phyloP scores from a whole-genome alignment of 2,113 vertebrate species.

The Bubalus kerabau region DNA sequence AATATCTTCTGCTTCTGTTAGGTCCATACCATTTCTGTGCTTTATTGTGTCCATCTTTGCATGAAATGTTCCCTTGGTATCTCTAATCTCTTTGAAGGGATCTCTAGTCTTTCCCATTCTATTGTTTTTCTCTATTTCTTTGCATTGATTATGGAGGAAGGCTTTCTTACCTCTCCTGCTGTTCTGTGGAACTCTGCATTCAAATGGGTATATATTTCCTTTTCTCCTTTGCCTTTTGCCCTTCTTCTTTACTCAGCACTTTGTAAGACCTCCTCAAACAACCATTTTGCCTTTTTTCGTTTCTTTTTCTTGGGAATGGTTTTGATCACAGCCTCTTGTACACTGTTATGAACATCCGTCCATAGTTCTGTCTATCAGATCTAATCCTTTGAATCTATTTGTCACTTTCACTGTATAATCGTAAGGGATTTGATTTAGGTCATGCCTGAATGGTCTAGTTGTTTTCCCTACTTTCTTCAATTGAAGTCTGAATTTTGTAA shows the following conservation, averaged over 20 bases:
- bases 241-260: background rate
- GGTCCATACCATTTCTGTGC: background rate
- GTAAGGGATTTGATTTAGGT: background rate
- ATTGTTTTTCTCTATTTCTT: background rate
- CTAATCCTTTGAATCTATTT: background rate
- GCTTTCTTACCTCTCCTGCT: background rate
- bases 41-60: background rate
- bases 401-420: background rate
- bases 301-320: background rate
- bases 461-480: background rate
- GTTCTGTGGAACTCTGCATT: background rate
- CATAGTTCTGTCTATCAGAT: background rate
- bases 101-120: background rate
- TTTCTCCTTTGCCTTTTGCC: background rate
- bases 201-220: background rate
- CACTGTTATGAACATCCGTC: background rate
- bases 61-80: background rate
- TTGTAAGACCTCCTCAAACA: background rate
- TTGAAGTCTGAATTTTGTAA: background rate
- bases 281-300: background rate
- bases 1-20: background rate
- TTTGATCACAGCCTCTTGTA: background rate
- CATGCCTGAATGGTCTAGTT: background rate
- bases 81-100: background rate
- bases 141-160: background rate